Percentiles rank a stretch among this genome's conserved stretches.
phyloP scores from a whole-genome alignment of 2,113 vertebrate species.

The Trochalopteron elliotii region DNA sequence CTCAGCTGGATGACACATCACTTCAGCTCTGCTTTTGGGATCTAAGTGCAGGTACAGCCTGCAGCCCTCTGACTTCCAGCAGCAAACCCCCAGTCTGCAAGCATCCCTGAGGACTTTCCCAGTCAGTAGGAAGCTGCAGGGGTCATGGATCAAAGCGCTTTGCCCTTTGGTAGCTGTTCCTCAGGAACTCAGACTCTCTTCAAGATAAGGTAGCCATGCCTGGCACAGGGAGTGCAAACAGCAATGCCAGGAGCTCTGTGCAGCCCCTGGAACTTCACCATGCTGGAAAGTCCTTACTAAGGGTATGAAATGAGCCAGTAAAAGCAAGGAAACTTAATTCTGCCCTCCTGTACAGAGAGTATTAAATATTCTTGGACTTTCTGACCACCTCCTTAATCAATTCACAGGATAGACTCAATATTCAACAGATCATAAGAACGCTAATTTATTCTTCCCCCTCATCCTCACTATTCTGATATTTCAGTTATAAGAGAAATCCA shows the following conservation, averaged over 20 bases:
- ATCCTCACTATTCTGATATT: background rate
- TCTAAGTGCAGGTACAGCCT: background rate
- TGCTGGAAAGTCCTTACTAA: background rate
- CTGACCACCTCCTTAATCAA: background rate
- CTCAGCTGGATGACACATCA: background rate
- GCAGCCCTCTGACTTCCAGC: background rate
- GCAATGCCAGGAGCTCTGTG: background rate
- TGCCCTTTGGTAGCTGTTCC: background rate
- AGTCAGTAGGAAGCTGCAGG: background rate
- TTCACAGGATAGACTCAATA: background rate
- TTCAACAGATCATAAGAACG: background rate
- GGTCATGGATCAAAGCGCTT: background rate
- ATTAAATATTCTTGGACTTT: background rate
- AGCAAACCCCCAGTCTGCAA: background rate
- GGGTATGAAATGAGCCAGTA: background rate
- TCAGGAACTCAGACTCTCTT: background rate
- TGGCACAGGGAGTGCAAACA: background rate
- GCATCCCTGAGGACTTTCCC: background rate
- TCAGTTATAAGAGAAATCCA: background rate
- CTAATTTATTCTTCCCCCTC: background rate
- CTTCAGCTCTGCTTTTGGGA: accelerated
- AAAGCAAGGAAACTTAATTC: background rate
- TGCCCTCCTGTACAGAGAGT: background rate
- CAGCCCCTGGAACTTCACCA: background rate
- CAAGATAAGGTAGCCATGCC: background rate